phyloP scores from a whole-genome alignment of 2,888 invertebrate genomes.

The Caenorhabditis panamensis region DNA sequence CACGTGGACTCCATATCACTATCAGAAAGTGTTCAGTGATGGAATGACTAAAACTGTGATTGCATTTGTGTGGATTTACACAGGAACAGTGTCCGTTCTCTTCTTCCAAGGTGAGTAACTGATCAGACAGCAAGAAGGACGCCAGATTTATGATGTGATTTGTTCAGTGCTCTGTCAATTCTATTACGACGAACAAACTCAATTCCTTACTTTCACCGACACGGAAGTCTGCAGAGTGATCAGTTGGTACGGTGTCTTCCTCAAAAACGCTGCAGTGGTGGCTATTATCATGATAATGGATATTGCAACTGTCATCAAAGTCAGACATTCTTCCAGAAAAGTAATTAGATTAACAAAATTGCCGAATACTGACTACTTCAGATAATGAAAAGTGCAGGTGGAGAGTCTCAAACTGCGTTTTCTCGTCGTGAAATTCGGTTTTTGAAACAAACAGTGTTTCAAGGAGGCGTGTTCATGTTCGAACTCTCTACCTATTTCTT shows the following conservation, averaged over 20 bases:
- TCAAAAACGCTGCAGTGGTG: slow-evolving; percentile 55
- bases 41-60: slow-evolving; percentile 39
- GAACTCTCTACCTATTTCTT: slow-evolving; percentile 62
- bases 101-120: slow-evolving; percentile 43
- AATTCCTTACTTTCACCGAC: slow-evolving; percentile 55
- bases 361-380: neutral
- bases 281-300: slow-evolving; percentile 38
- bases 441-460: slow-evolving; percentile 52
- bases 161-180: slow-evolving; percentile 56
- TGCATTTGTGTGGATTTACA: slow-evolving; percentile 23
- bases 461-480: slow-evolving; percentile 56
- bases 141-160: neutral
- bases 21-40: slow-evolving; percentile 31
- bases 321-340: slow-evolving; percentile 34
- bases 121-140: neutral
- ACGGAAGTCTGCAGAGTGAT: slow-evolving; percentile 53
- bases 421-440: slow-evolving; percentile 39
- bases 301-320: slow-evolving; percentile 50
- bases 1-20: slow-evolving; percentile 41
- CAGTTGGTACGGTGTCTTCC: slow-evolving; percentile 63
- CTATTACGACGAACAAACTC: slow-evolving; percentile 51
- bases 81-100: slow-evolving; percentile 35
- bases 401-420: neutral
- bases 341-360: neutral
- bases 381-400: slow-evolving; percentile 13